Evolutionary conservation across 2,797 vertebrate species (phyloP), one percentile per base, ranked within the genome.

Genomic region (Sitta carolinensis): DNA sequence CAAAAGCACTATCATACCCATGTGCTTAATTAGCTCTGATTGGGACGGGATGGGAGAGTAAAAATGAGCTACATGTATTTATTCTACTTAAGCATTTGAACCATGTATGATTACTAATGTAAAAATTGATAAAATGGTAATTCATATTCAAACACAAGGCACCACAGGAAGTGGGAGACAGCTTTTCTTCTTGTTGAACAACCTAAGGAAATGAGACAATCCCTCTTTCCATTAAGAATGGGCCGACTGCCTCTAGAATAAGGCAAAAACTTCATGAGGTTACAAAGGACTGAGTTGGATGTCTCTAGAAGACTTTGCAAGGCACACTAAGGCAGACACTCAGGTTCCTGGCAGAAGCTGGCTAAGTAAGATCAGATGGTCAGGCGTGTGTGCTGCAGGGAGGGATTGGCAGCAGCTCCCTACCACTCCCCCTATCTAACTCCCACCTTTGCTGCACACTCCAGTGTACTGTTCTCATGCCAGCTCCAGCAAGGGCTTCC

Each of bases 1-100:
- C 67, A 89, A 87, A 87, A 93, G 62, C 74, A 51, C 51, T 32
- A 27, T 59, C 84, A 66, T 52, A 36, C 55, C 67, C 73, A 48
- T 38, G 55, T 48, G 47, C 63, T 81, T 89, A 73, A 92, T 93
- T 79, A 94, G 63, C 55, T 67, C 76, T 92, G 74, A 87, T 6
- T 62, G 36, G 51, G 77, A 82, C 32, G 20, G 76, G 51, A 58
- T 51, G 63, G 78, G 8, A 85, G 42, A 83, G 34, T 57, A 77
- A 85, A 80, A 79, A 83, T 8, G 34, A 93, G 58, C 62, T 61
- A 75, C 3, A 1, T 22, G 22, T 51, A 77, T 48, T 93, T 77
- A 69, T 66, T 75, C 59, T 51, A 50, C 54, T 78, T 30, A 48
- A 70, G 30, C n/a, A 21, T 55, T 96, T 55, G 52, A 34, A 84